These are phyloP conservation scores for Acrobasis repandana DNA, from an alignment of 2,888 invertebrate genomes.

Conservation along the genomic window DNA sequence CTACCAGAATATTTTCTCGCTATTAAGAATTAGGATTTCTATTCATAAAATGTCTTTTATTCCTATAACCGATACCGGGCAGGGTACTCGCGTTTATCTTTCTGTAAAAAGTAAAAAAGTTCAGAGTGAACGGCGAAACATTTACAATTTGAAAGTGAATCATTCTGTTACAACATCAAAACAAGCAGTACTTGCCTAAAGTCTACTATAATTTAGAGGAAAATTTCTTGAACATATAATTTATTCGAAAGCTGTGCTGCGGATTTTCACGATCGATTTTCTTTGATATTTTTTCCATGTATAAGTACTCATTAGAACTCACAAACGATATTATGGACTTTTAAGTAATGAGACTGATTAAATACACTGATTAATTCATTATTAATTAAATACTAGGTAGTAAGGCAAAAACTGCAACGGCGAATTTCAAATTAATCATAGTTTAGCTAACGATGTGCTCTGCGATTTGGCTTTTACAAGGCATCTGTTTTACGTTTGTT, in stretches of 20 bases:
- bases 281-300: not conserved
- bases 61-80: not conserved
- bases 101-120: constrained; percentile 28
- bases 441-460: constrained; percentile 32
- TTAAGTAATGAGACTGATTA: not conserved
- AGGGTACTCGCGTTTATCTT: constrained; percentile 7
- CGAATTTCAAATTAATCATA: constrained; percentile 28
- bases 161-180: constrained; percentile 39
- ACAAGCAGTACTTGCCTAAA: constrained; percentile 5
- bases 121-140: constrained; percentile 43
- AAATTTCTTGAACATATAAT: not conserved
- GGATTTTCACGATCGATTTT: not conserved
- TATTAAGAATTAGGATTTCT: not conserved
- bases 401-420: constrained; percentile 25
- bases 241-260: not conserved
- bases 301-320: not conserved
- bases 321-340: not conserved
- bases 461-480: constrained; percentile 26
- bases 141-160: constrained; percentile 41
- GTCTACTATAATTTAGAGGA: constrained; percentile 1
- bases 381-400: too few relatives aligned
- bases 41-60: not conserved
- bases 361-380: too few relatives aligned
- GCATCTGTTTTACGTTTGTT: constrained; percentile 1
- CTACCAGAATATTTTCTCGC: not conserved